phyloP scores from a whole-genome alignment of 1,140 invertebrate species.

The Drosophila jambulina region DNA sequence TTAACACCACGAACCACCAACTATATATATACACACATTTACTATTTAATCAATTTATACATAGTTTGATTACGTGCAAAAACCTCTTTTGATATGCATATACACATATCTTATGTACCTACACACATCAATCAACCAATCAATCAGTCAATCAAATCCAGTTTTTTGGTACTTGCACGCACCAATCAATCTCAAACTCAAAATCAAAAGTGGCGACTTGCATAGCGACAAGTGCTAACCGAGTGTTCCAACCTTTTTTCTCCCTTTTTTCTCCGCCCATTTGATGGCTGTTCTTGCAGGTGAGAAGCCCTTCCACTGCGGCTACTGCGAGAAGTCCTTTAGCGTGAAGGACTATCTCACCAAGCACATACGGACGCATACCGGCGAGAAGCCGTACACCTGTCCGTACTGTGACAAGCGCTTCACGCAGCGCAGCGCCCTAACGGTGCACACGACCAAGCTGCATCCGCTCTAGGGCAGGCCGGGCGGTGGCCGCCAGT shows the following conservation, averaged over 20 bases:
- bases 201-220: conserved; percentile 25
- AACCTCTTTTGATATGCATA: conserved; percentile 54
- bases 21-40: conserved; percentile 47
- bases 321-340: conserved; percentile 83
- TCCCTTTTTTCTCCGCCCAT: conserved; percentile 30
- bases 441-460: conserved; percentile 83
- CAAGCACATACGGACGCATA: conserved; percentile 84
- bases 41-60: conserved; percentile 49
- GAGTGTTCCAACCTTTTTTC: conserved; percentile 42
- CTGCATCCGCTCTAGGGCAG: conserved; percentile 84
- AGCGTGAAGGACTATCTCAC: conserved; percentile 84
- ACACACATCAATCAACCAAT: conserved; percentile 61
- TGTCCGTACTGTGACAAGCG: conserved; percentile 84
- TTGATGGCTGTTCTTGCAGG: conserved; percentile 58
- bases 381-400: conserved; percentile 82
- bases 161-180: conserved; percentile 78
- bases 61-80: conserved; percentile 65
- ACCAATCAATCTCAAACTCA: conserved; percentile 53
- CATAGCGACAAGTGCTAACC: conserved; percentile 58
- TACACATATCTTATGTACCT: conserved; percentile 58
- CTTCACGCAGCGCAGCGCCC: conserved; percentile 82
- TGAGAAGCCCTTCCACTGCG: conserved; percentile 83
- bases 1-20: conserved; percentile 63
- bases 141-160: conserved; percentile 65
- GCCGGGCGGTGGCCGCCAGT: conserved; percentile 68